Conservation (phyloP, 1,140 invertebrate genomes). For the Aphidius ervi region DNA sequence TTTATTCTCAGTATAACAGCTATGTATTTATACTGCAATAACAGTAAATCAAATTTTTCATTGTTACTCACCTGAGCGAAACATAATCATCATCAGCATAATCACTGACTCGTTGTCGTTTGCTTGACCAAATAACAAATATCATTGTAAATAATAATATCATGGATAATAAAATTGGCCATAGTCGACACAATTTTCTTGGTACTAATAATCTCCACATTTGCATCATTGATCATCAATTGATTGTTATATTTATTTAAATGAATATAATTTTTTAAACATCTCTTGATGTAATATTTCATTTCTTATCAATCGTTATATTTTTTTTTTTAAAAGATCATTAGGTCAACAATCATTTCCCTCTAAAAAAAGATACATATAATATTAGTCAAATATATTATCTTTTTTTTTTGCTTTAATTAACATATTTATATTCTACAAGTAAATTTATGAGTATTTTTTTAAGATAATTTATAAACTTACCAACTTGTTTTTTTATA, state of each 20-base stretch:
- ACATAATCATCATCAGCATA: slow-evolving; percentile 27
- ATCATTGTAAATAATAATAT: slow-evolving; percentile 29
- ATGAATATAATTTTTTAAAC: too few species aligned
- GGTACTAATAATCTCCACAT: slow-evolving; percentile 19
- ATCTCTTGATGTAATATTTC: too few species aligned
- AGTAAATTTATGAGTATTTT: too few species aligned
- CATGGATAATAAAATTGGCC: slow-evolving; percentile 19
- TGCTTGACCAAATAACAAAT: slow-evolving; percentile 35
- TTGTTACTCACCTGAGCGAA: slow-evolving; percentile 34
- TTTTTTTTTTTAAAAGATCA: too few species aligned
- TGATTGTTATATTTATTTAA: not conserved
- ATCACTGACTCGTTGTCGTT: slow-evolving; percentile 20
- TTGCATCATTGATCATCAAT: not conserved
- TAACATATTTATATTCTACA: too few species aligned
- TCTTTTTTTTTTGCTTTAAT: too few species aligned
- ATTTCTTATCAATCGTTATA: too few species aligned
- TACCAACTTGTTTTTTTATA: too few species aligned
- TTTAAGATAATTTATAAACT: too few species aligned
- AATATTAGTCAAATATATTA: too few species aligned
- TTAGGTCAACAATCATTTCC: too few species aligned
- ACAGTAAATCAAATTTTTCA: not conserved
- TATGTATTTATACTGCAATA: not conserved
- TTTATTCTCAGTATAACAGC: not conserved
- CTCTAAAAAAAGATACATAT: too few species aligned
- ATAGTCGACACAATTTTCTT: slow-evolving; percentile 22